A percentile compares a stretch with the other conserved stretches of the same genome.
Conservation (phyloP, 2,888 invertebrate species). For the Rhingia campestris region DNA sequence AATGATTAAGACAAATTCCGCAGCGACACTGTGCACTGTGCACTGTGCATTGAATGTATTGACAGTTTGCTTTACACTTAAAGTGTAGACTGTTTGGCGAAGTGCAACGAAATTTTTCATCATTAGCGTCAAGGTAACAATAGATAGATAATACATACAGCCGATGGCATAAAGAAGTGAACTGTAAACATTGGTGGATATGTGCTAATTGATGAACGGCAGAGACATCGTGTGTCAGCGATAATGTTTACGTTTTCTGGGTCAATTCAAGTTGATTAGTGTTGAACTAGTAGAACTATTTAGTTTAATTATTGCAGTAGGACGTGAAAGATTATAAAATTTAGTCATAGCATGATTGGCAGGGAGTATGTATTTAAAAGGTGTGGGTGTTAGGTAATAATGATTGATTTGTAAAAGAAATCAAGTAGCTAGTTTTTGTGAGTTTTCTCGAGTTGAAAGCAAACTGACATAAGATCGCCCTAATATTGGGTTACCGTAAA, state of each 20-base stretch:
- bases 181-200: conserved; percentile 36
- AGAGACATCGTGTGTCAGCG: conserved; percentile 15
- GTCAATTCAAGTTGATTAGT: conserved; percentile 48
- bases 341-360: neutral
- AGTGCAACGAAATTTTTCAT: conserved; percentile 49
- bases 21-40: conserved; percentile 31
- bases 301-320: conserved; percentile 12
- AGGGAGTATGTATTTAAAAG: too few species aligned
- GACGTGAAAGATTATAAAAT: conserved; percentile 2
- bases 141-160: neutral
- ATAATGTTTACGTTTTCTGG: conserved; percentile 29
- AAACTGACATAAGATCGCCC: too few species aligned
- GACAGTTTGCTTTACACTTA: conserved; percentile 44
- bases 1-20: conserved; percentile 56
- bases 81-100: conserved; percentile 6
- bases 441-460: too few species aligned
- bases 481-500: too few species aligned
- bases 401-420: too few species aligned
- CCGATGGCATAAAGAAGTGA: conserved; percentile 41
- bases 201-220: conserved; percentile 65
- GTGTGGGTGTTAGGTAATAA: too few species aligned
- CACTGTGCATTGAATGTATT: conserved; percentile 7
- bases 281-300: conserved; percentile 1
- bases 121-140: conserved; percentile 66
- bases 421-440: too few species aligned